Evolutionary conservation across 2,113 vertebrate genomes (phyloP), one percentile per base, ranked within the genome.

Genomic region (Natator depressus): DNA sequence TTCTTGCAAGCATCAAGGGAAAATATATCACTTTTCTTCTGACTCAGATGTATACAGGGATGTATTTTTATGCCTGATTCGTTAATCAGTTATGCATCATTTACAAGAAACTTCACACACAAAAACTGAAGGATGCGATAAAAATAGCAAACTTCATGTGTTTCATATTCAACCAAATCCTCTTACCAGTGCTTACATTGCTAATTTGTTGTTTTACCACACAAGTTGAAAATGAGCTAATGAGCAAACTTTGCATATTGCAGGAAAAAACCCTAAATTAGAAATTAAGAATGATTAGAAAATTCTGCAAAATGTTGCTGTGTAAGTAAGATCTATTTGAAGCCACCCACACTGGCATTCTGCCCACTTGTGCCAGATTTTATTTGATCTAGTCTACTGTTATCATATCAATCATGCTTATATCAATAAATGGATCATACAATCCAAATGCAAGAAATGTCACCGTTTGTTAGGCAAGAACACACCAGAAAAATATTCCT

Each of bases 321-420:
- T 84, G 50, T 91, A 87, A 93, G 54, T 86, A 78, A 82, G 72
- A 84, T 93, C 92, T 95, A 85, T 88, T 53, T 91, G 85, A 94
- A 94, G 78, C 80, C 83, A 27, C 84, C 69, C 50, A 94, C 87
- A 54, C 22, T 85, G 93, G 93, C 82, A 47, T 88, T 80, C 65
- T 91, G 93, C 94, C 93, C 81, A 65, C 86, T 90, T 93, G 82
- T 80, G n/a, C 85, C 76, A 78, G 75, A 93, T 86, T 95, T 79
- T 97, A 93, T 97, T 95, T 86, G 90, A 95, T 96, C 95, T 95
- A 91, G 89, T 96, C 91, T 94, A 42, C 91, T 92, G 53, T 96
- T 96, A 93, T 93, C 84, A 75, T 49, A 91, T 85, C 94, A 84
- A 22, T 93, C 42, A 42, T 54, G 20, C 20, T 96, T 96, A 93